Evolutionary conservation across 2,888 invertebrate species (phyloP).

Genomic region (Linyphia triangularis): DNA sequence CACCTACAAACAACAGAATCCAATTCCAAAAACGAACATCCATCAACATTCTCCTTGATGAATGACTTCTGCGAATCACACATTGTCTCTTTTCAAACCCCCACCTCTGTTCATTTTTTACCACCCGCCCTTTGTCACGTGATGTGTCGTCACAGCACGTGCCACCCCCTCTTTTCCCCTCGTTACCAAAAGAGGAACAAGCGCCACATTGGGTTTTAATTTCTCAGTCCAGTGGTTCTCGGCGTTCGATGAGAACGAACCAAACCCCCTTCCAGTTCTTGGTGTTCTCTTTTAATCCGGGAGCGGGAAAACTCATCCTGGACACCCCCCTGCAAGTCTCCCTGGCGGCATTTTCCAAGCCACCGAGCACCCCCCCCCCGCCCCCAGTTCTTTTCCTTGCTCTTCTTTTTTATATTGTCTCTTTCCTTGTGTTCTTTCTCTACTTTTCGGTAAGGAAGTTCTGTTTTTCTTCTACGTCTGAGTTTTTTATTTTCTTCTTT

Average conservation of each 20-base stretch:
- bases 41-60: conserved; percentile 61
- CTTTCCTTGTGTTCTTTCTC: conserved; percentile 1
- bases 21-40: conserved; percentile 12
- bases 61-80: conserved; percentile 60
- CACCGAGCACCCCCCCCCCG: conserved; percentile 51
- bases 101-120: conserved; percentile 62
- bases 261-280: conserved; percentile 32
- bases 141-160: conserved; percentile 60
- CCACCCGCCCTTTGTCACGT: conserved; percentile 42
- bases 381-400: neutral
- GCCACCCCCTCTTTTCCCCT: conserved; percentile 53
- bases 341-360: conserved; percentile 75
- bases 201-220: conserved; percentile 76
- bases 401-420: neutral
- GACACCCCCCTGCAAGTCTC: conserved; percentile 53
- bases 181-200: conserved; percentile 72
- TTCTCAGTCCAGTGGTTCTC: conserved; percentile 73
- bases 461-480: conserved; percentile 34
- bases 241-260: conserved; percentile 66
- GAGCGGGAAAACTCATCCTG: conserved; percentile 45
- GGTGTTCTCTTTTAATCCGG: conserved; percentile 72
- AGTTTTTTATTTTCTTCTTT: neutral
- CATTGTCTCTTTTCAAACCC: conserved; percentile 59
- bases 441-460: conserved; percentile 50
- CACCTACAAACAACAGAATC: too few species aligned